Base-by-base conservation (phyloP, 1,140 invertebrate genomes). In the Charaxes varanes region DNA sequence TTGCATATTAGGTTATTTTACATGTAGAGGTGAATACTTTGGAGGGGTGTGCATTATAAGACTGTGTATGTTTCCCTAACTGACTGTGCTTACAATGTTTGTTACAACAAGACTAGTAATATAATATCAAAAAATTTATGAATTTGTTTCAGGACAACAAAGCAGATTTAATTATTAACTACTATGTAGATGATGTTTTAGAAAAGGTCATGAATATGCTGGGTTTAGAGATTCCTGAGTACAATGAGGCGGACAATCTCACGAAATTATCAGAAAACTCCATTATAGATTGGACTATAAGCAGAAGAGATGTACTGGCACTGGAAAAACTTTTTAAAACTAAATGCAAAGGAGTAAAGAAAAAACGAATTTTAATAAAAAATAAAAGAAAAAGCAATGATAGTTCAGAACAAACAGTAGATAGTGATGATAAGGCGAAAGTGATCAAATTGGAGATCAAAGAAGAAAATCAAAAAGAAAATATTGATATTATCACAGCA, bases 141-240 rank as follows among this genome's bases (percentile, higher is more conserved):
- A 1, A 28, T 43, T 37, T 27, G 76, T 90, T 85, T 27, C 60
- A 96, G 92, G 95, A 99, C 62, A 94, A 94, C 62, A 94, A 96
- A 84, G 94, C 94, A 15, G 91, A 97, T 79, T 80, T 99, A 30
- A 88, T 94, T 31, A 96, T 98, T 50, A 91, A 96, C 62, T 89
- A 91, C 17, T 97, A 95, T 84, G 93, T 98, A 3, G 96, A 98
- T 82, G 89, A 91, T 47, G 88, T 98, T 18, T 89, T 98, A 65
- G 83, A 86, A 38, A 87, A 88, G 59, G 82, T 98, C 1, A 91
- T 94, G 86, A 88, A 91, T 65, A 86, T 89, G 32, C 78, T 97
- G 15, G 86, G 87, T 13, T 44, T 95, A 3, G 87, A 91, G 53
- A 91, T 94, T 56, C 88, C 90, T 2, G 84, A 88, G 21, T 96